Percentiles rank a stretch among this genome's conserved stretches.
These are phyloP conservation scores for Panzeria rudis DNA, from an alignment of 2,888 invertebrate genomes.

Conservation along the genomic window DNA sequence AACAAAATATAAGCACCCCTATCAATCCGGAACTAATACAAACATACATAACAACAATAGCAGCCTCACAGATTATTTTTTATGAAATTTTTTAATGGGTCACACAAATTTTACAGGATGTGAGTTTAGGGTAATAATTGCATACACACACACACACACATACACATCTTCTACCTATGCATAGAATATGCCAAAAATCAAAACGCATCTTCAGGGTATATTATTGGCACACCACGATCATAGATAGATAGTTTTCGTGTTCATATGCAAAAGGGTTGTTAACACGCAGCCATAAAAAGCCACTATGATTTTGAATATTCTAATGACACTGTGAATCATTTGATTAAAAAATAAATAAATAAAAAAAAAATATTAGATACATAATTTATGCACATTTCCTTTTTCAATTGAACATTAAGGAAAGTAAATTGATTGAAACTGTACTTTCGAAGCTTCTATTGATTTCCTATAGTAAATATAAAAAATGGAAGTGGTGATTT, in stretches of 20 bases:
- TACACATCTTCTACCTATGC: conserved; percentile 9
- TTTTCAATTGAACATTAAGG: conserved; percentile 21
- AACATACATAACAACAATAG: conserved; percentile 20
- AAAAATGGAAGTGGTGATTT: conserved; percentile 38
- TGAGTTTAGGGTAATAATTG: conserved; percentile 52
- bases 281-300: neutral
- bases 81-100: conserved; percentile 48
- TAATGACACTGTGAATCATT: conserved; percentile 56
- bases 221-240: conserved; percentile 71
- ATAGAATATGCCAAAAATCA: conserved; percentile 40
- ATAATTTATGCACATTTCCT: conserved; percentile 67
- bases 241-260: conserved; percentile 40
- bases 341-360: conserved; percentile 27
- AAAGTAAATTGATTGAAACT: conserved; percentile 41
- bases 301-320: conserved; percentile 46
- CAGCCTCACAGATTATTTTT: conserved; percentile 55
- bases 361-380: conserved; percentile 51
- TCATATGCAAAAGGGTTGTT: conserved; percentile 55
- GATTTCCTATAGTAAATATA: conserved; percentile 40
- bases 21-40: conserved; percentile 62
- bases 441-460: conserved; percentile 52
- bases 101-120: conserved; percentile 45
- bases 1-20: conserved; percentile 47
- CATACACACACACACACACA: neutral
- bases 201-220: conserved; percentile 71